Base-by-base conservation (phyloP, 53 echinoderm and acorn worm genomes). In the Apostichopus leukothele region DNA sequence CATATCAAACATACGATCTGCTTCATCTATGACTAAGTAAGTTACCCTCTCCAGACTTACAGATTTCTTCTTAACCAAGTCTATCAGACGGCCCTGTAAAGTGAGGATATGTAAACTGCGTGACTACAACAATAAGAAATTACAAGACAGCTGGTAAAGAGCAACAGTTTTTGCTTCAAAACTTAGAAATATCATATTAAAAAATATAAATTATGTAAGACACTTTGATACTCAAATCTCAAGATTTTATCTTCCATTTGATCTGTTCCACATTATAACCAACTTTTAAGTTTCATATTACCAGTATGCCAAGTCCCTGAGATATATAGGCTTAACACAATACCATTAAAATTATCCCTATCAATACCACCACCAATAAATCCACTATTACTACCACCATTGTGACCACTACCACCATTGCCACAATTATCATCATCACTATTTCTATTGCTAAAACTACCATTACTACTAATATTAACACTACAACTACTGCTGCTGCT, bases 1-100 rank as follows among this genome's bases (percentile, higher is more conserved):
- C 99, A 98, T 98, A 78, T 98, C 99, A 93, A 98, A 98, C 99
- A 98, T 98, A 6, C 99, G 88, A 67, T 98, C 99, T 13, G 99
- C 99, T 79, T 98, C 99, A 68, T 98, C 99, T 85, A 98, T 94
- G 10, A 98, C 90, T 1, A 98, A 90, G 83, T 91, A 98, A 4
- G 99, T 93, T 67, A 98, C 99, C 77, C 99, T 79, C 85, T 92
- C 84, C 61, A 98, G 87, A 73, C 92, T 98, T 63, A 96, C 94
- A 12, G 99, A 93, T 78, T 98, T 98, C 96, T 98, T 98, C 87
- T 94, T 98, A 39, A 98, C 94, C 50, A 98, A 74, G 75, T 98
- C 99, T 86, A 98, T 98, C 89, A 98, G 83, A 73, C 99, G 95
- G 80, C 99, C 99, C 99, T 98, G 76, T 21, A 39, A 39, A 39